These are phyloP conservation scores for Pristionchus exspectatus DNA, from an alignment of 2,888 invertebrate species.

Conservation along the genomic window DNA sequence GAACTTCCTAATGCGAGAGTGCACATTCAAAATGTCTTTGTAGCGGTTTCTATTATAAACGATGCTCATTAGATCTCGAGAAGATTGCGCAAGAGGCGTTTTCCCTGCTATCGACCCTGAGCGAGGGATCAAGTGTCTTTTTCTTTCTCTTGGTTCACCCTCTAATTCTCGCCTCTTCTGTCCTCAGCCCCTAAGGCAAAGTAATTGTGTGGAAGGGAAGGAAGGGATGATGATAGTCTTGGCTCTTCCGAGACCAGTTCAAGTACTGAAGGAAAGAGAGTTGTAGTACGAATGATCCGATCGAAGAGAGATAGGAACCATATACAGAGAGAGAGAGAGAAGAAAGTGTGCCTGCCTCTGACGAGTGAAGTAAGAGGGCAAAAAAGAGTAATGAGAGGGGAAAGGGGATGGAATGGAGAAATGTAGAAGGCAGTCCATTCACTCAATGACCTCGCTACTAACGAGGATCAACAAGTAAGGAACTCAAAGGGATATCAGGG, in stretches of 20 bases:
- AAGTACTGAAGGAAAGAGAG: not conserved
- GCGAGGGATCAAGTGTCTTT: constrained; percentile 30
- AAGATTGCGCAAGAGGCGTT: not conserved
- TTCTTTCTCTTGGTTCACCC: not conserved
- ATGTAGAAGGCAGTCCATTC: constrained; percentile 26
- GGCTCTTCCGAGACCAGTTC: constrained; percentile 31
- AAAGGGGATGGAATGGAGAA: not conserved
- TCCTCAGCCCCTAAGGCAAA: constrained; percentile 39
- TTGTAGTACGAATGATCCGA: constrained; percentile 35
- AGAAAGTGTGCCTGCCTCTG: constrained; percentile 26
- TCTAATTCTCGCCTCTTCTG: constrained; percentile 39
- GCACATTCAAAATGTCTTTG: constrained; percentile 5
- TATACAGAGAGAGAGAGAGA: not conserved
- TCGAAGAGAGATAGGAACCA: constrained; percentile 18
- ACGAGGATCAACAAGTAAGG: constrained; percentile 36
- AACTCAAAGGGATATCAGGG: not conserved
- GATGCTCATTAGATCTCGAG: constrained; percentile 34
- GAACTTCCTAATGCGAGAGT: constrained; percentile 42
- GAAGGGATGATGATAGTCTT: constrained; percentile 37
- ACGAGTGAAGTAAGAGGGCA: constrained; percentile 35
- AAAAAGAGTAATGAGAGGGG: constrained; percentile 23
- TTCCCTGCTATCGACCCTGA: constrained; percentile 37
- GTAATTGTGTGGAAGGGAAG: constrained; percentile 40
- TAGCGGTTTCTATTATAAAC: constrained; percentile 22
- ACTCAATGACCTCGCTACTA: constrained; percentile 39